Evolutionary conservation across 2,797 vertebrate species (phyloP).

Genomic region (Mormyrops boulengeri): DNA sequence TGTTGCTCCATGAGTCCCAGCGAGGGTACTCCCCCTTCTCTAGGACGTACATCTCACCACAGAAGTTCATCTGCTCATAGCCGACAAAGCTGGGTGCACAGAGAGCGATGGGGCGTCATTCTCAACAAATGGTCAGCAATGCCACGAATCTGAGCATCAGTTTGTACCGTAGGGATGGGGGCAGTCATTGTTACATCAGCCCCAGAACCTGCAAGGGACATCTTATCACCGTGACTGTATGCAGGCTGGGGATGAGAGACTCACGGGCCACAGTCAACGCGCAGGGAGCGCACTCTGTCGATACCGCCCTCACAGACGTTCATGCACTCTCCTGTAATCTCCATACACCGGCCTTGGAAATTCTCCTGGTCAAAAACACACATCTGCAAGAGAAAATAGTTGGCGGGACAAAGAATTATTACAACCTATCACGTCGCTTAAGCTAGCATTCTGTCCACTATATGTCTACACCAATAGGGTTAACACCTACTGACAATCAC

Average conservation of each 20-base stretch:
- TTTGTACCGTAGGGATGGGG: neutral
- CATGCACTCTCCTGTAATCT: slow-evolving; percentile 62
- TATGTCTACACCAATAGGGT: neutral
- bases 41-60: slow-evolving; percentile 58
- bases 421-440: neutral
- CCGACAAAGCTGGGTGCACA: slow-evolving; percentile 46
- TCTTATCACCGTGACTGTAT: neutral
- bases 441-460: neutral
- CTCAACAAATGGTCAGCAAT: neutral
- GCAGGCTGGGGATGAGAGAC: slow-evolving; percentile 30
- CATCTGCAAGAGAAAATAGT: slow-evolving; percentile 46
- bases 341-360: slow-evolving; percentile 65
- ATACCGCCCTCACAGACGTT: slow-evolving; percentile 64
- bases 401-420: neutral
- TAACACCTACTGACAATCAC: neutral
- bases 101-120: neutral
- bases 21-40: slow-evolving; percentile 60
- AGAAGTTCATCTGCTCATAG: slow-evolving; percentile 57
- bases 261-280: slow-evolving; percentile 64
- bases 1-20: slow-evolving; percentile 60
- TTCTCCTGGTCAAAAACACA: slow-evolving; percentile 65
- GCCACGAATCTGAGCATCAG: slow-evolving; percentile 4
- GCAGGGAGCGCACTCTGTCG: slow-evolving; percentile 65
- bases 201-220: neutral
- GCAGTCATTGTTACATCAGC: neutral